Evolutionary conservation across 2,888 invertebrate genomes (phyloP).

Genomic region (Eristalis pertinax): DNA sequence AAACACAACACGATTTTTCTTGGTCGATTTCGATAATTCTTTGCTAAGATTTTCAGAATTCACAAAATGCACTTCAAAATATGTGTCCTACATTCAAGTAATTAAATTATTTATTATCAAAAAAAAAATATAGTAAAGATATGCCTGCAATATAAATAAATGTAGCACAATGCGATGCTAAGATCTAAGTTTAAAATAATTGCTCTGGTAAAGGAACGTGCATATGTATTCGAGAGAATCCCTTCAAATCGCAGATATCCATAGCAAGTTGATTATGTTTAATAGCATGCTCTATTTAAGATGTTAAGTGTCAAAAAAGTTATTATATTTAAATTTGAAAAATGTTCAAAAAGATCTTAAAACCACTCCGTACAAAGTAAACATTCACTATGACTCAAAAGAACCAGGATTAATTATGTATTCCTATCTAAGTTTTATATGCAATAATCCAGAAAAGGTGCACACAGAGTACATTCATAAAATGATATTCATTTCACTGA

Average conservation of each 20-base stretch:
- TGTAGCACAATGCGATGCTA: neutral
- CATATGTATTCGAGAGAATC: neutral
- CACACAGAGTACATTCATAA: conserved; percentile 12
- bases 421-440: neutral
- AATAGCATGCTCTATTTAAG: conserved; percentile 56
- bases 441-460: neutral
- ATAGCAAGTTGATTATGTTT: neutral
- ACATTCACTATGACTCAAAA: neutral
- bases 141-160: neutral
- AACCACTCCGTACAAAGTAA: conserved; percentile 45
- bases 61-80: neutral
- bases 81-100: neutral
- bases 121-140: neutral
- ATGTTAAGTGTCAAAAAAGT: conserved; percentile 30
- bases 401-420: neutral
- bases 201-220: neutral
- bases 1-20: no score
- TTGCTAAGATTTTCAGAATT: no score
- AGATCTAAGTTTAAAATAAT: conserved; percentile 14
- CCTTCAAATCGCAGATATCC: neutral
- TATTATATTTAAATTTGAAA: neutral
- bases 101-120: neutral
- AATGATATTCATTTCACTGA: conserved; percentile 67
- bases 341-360: conserved; percentile 48
- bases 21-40: no score